phyloP scores from a whole-genome alignment of 2,113 vertebrate genomes.

The Myanophis thanlyinensis region DNA sequence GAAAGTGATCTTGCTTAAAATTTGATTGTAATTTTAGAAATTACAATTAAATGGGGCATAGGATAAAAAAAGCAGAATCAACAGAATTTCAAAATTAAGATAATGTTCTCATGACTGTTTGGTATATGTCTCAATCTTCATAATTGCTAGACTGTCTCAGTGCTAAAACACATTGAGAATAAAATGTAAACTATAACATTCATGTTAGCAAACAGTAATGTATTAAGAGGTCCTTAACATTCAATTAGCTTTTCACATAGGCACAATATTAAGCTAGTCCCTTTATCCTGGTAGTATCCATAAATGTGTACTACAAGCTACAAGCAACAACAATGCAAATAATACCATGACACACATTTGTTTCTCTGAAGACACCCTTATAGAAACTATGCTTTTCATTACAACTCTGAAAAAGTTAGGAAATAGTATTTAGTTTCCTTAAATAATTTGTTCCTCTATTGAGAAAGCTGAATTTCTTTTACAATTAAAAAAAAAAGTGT shows the following conservation, averaged over 20 bases:
- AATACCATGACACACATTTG: neutral
- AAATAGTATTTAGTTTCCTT: neutral
- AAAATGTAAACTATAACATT: neutral
- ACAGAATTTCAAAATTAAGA: neutral
- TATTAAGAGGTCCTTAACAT: neutral
- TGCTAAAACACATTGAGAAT: conserved; percentile 2
- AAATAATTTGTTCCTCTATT: neutral
- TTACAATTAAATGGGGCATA: neutral
- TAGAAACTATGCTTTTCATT: neutral
- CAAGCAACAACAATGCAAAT: neutral
- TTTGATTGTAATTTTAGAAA: neutral
- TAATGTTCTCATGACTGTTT: neutral
- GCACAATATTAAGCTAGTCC: neutral
- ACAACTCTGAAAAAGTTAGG: neutral
- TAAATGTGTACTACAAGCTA: neutral
- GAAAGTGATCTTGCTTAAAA: neutral
- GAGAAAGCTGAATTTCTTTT: neutral
- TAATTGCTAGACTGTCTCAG: neutral
- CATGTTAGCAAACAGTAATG: neutral
- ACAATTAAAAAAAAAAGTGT: neutral
- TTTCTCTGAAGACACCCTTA: neutral
- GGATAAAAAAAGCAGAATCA: neutral
- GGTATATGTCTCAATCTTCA: neutral
- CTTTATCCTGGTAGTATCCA: neutral
- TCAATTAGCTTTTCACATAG: neutral